Evolutionary conservation across 2,113 vertebrate genomes (phyloP), one percentile per base, ranked within the genome.

Genomic region (Coregonus clupeaformis): DNA sequence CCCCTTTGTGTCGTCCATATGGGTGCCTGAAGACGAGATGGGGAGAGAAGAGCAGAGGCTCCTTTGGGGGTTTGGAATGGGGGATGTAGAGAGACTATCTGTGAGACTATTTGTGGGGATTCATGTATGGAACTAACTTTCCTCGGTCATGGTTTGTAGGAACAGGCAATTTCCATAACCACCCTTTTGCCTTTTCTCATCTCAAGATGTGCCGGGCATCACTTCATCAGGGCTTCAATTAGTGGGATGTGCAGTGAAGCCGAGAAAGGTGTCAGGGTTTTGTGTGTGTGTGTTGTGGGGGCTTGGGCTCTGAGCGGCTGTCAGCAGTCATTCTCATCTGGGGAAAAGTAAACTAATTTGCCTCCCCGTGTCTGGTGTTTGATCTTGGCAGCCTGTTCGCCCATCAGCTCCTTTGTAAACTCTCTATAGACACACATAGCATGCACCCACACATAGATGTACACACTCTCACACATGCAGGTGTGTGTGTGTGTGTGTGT

Each of bases 381-480:
- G 88, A 84, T 85, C 80, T 73, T 20, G 1, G 25, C 78, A 82
- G 83, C 77, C 82, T 74, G 81, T 84, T 84, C 76, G 83, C 74
- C 81, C 81, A 16, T 74, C 66, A 75, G 79, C 79, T 72, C 83
- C 78, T 86, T 85, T 85, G 71, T 75, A 84, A 77, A 89, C 88
- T 84, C 84, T 81, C 83, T 75, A n/a, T n/a, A 84, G 85, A 77
- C 32, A 68, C 75, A 82, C 75, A 86, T 87, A 80, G 88, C 82
- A 42, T 20, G 80, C 72, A 64, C n/a, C 20, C 18, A 24, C 71
- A 47, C 72, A 80, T 75, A 80, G 84, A 84, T 74, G 82, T 82
- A 68, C 66, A 42, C 36, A 42, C n/a, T n/a, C n/a, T n/a, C n/a
- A n/a, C n/a, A n/a, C n/a, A n/a, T n/a, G n/a, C n/a, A n/a, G n/a